phyloP scores from a whole-genome alignment of 2,888 invertebrate species.

The Eurytoma californica region DNA sequence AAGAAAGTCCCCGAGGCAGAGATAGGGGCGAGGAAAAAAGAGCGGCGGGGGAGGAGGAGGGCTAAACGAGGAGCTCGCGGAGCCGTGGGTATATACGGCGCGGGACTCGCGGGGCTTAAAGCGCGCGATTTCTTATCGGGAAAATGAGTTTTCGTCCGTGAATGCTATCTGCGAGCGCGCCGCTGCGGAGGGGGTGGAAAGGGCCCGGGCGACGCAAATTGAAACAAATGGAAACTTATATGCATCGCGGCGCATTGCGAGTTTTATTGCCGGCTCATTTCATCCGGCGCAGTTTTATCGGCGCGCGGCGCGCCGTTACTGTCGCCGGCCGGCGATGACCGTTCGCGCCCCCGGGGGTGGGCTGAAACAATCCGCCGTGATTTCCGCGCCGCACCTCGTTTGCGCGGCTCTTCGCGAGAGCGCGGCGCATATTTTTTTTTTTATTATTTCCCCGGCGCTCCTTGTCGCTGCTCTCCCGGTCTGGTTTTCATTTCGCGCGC shows the following conservation, averaged over 20 bases:
- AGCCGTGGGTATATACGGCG: conserved; percentile 20
- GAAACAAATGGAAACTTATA: conserved; percentile 72
- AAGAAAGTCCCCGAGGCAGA: not conserved
- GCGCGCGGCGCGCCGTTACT: conserved; percentile 63
- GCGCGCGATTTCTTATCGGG: conserved; percentile 50
- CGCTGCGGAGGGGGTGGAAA: not conserved
- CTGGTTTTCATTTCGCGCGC: too few species aligned
- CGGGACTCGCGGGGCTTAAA: conserved; percentile 26
- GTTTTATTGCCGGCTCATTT: conserved; percentile 71
- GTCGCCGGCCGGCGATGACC: conserved; percentile 59
- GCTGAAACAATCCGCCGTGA: conserved; percentile 41
- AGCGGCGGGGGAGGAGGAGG: not conserved
- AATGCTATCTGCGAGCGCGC: conserved; percentile 33
- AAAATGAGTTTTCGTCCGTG: conserved; percentile 51
- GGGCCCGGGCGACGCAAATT: conserved; percentile 63
- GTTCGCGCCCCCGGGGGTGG: conserved; percentile 25
- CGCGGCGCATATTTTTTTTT: conserved; percentile 31
- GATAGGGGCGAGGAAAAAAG: conserved; percentile 13
- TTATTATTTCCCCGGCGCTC: conserved; percentile 36
- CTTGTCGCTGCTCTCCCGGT: not conserved
- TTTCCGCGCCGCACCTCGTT: conserved; percentile 3
- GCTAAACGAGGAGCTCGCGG: not conserved
- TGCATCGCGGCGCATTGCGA: conserved; percentile 67
- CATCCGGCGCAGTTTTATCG: conserved; percentile 60
- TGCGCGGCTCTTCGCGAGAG: not conserved